Conservation (phyloP, 2,797 vertebrate species). For the Steatocranus sp. region DNA sequence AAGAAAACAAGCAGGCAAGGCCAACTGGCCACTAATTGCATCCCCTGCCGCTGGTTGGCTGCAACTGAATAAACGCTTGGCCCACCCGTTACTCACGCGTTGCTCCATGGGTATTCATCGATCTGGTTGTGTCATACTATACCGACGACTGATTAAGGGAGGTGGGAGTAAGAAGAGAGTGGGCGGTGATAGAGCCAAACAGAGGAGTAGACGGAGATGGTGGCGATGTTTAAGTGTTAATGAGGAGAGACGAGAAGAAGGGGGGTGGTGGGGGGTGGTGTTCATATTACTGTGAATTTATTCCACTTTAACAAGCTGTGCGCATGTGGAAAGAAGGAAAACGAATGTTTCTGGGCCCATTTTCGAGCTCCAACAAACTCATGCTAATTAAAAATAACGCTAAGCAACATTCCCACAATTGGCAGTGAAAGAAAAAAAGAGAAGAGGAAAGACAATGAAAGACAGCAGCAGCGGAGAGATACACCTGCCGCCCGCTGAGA, state of each 20-base stretch:
- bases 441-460: not conserved
- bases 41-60: slow-evolving; percentile 35
- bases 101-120: slow-evolving; percentile 64
- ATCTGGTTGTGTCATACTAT: slow-evolving; percentile 61
- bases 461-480: slow-evolving; percentile 5
- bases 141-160: not conserved
- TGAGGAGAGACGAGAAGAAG: not conserved
- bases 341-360: not conserved
- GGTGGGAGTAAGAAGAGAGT: not conserved
- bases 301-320: slow-evolving; percentile 47
- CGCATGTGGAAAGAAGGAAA: slow-evolving; percentile 3
- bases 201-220: not conserved
- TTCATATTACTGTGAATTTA: slow-evolving; percentile 7
- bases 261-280: not conserved
- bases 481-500: slow-evolving; percentile 66
- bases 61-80: slow-evolving; percentile 41
- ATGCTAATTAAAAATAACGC: slow-evolving; percentile 37
- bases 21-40: slow-evolving; percentile 42
- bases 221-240: slow-evolving; percentile 8
- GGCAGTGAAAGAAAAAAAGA: not conserved
- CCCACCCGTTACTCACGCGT: slow-evolving; percentile 42
- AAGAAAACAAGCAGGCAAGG: slow-evolving; percentile 27
- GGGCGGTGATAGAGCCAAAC: slow-evolving; percentile 7
- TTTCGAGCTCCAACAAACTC: slow-evolving; percentile 20
- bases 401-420: not conserved